phyloP scores from a whole-genome alignment of 2,797 vertebrate genomes.

The Mormyrops boulengeri region DNA sequence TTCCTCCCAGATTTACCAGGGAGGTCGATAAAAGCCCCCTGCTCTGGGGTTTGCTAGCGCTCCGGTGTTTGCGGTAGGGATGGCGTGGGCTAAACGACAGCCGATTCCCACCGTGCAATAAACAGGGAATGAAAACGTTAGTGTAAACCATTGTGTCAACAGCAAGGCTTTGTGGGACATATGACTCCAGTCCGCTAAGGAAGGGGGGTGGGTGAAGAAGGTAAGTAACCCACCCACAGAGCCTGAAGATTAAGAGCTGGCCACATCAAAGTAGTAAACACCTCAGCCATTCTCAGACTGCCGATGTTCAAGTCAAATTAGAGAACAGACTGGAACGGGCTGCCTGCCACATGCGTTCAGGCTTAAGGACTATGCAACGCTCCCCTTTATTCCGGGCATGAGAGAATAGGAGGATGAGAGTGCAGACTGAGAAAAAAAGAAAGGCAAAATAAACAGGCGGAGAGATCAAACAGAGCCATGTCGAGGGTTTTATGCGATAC shows the following conservation, averaged over 20 bases:
- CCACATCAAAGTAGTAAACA: not conserved
- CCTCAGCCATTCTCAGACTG: not conserved
- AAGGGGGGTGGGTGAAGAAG: not conserved
- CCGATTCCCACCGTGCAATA: not conserved
- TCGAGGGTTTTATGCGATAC: not conserved
- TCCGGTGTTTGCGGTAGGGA: not conserved
- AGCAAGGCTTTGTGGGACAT: not conserved
- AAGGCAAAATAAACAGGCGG: constrained; percentile 22
- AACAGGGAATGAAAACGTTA: constrained; percentile 7
- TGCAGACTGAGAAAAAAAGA: not conserved
- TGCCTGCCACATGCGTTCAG: not conserved
- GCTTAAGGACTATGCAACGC: not conserved
- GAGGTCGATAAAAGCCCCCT: constrained; percentile 32
- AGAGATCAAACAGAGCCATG: constrained; percentile 32
- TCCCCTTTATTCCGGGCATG: not conserved
- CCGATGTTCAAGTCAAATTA: not conserved
- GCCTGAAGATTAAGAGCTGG: not conserved
- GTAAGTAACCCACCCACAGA: not conserved
- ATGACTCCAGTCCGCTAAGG: not conserved
- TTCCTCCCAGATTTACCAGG: constrained; percentile 33
- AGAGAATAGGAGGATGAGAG: constrained; percentile 3
- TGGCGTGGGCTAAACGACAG: not conserved
- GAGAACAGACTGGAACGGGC: not conserved
- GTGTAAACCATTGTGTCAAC: constrained; percentile 12
- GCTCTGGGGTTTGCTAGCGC: not conserved